Conservation (phyloP, 1,140 invertebrate species). For the Zaprionus camerounensis region DNA sequence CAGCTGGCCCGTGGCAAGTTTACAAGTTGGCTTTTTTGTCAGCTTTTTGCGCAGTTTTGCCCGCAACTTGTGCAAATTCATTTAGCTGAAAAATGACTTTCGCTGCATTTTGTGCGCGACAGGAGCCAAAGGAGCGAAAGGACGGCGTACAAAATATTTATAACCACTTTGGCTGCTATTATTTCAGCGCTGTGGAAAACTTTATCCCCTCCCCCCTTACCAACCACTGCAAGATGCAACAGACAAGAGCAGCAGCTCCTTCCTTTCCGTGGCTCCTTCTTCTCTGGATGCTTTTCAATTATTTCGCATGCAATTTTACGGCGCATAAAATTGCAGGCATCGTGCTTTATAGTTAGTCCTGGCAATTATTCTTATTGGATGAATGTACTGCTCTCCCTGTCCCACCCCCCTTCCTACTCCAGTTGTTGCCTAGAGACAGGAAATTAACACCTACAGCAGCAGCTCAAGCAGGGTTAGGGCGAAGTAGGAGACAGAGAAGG, state of each 20-base stretch:
- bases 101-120: constrained; percentile 61
- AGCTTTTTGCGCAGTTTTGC: constrained; percentile 69
- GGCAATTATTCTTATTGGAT: constrained; percentile 77
- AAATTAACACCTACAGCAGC: constrained; percentile 71
- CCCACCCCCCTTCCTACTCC: background rate
- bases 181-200: constrained; percentile 68
- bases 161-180: constrained; percentile 81
- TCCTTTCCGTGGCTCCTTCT: constrained; percentile 33
- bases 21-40: constrained; percentile 33
- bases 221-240: constrained; percentile 23
- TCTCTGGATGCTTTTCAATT: constrained; percentile 73
- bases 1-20: constrained; percentile 2
- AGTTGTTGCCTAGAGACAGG: constrained; percentile 54
- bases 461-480: constrained; percentile 29
- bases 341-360: constrained; percentile 69
- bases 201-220: constrained; percentile 52
- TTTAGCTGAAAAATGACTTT: constrained; percentile 82
- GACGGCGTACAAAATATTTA: constrained; percentile 74
- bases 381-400: constrained; percentile 7
- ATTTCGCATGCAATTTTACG: constrained; percentile 79
- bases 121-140: constrained; percentile 1
- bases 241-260: constrained; percentile 9
- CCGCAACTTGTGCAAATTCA: constrained; percentile 75
- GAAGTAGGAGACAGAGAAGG: background rate
- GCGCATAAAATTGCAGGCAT: constrained; percentile 64